phyloP scores from a whole-genome alignment of 2,888 invertebrate species.

The Strigamia maritima region DNA sequence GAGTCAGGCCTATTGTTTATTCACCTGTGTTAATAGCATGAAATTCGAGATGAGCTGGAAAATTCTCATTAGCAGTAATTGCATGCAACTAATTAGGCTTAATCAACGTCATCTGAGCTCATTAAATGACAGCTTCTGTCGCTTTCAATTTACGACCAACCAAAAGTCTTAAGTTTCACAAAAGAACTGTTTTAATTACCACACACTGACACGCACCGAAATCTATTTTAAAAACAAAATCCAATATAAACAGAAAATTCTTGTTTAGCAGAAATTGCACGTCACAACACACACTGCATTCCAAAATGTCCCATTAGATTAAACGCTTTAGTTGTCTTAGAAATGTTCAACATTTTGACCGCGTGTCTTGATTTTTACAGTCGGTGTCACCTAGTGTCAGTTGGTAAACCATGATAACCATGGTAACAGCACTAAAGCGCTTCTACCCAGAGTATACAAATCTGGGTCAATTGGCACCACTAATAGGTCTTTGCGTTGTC shows the following conservation, averaged over 20 bases:
- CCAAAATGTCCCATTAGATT: no score
- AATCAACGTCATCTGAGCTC: slow-evolving; percentile 23
- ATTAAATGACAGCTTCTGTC: slow-evolving; percentile 25
- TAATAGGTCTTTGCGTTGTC: no score
- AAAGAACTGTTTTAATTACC: neutral
- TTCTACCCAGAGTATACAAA: no score
- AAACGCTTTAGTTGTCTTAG: no score
- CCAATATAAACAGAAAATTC: neutral
- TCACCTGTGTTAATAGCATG: slow-evolving; percentile 16
- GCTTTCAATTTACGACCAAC: neutral
- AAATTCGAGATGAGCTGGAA: slow-evolving; percentile 25
- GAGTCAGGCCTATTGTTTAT: slow-evolving; percentile 10
- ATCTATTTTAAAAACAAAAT: neutral
- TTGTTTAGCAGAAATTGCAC: neutral
- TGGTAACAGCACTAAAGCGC: no score
- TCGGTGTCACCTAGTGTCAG: no score
- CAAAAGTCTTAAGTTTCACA: slow-evolving; percentile 25
- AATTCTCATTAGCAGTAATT: slow-evolving; percentile 25
- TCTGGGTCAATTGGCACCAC: no score
- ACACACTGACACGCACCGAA: no score
- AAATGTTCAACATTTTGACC: no score
- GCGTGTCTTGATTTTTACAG: no score
- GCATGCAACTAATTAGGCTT: slow-evolving; percentile 21
- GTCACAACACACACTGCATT: neutral
- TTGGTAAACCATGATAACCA: no score